Evolutionary conservation across 1,140 invertebrate genomes (phyloP).

Genomic region (Ips nitidus): DNA sequence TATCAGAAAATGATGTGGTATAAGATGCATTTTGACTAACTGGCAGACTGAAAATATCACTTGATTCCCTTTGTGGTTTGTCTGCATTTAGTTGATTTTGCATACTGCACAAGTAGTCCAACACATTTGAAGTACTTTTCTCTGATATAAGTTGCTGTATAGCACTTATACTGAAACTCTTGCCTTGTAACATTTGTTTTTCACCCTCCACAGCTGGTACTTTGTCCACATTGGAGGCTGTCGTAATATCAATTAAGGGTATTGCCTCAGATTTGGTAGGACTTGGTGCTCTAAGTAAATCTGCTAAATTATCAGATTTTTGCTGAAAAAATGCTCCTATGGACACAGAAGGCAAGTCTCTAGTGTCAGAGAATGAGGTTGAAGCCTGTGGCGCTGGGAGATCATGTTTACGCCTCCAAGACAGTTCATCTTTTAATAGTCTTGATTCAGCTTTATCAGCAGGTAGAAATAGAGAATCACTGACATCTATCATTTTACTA

Average conservation of each 20-base stretch:
- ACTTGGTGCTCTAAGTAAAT: slow-evolving; percentile 12
- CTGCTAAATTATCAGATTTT: slow-evolving; percentile 37
- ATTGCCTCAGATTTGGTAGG: slow-evolving; percentile 24
- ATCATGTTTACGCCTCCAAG: slow-evolving; percentile 43
- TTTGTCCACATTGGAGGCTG: slow-evolving; percentile 10
- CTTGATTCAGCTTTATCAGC: slow-evolving; percentile 37
- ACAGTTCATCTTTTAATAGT: slow-evolving; percentile 42
- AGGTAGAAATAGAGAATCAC: slow-evolving; percentile 33
- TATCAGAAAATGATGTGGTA: slow-evolving; percentile 33
- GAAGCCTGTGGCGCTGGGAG: slow-evolving; percentile 31
- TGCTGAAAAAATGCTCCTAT: slow-evolving; percentile 46
- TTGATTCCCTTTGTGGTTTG: slow-evolving; percentile 10
- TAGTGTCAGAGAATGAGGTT: slow-evolving; percentile 20
- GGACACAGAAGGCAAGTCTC: slow-evolving; percentile 35
- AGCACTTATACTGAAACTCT: slow-evolving; percentile 39
- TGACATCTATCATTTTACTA: too few species aligned
- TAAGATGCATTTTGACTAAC: slow-evolving; percentile 35
- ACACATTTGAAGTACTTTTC: slow-evolving; percentile 32
- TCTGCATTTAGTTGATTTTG: background rate
- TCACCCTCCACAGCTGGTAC: slow-evolving; percentile 1
- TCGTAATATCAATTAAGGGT: slow-evolving; percentile 35
- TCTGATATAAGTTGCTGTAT: slow-evolving; percentile 37
- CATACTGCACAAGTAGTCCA: slow-evolving; percentile 34
- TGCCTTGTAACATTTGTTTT: background rate
- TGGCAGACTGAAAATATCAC: slow-evolving; percentile 25